Evolutionary conservation across 2,888 invertebrate species (phyloP), one percentile per base, ranked within the genome.

Genomic region (Pterobdella sp.): DNA sequence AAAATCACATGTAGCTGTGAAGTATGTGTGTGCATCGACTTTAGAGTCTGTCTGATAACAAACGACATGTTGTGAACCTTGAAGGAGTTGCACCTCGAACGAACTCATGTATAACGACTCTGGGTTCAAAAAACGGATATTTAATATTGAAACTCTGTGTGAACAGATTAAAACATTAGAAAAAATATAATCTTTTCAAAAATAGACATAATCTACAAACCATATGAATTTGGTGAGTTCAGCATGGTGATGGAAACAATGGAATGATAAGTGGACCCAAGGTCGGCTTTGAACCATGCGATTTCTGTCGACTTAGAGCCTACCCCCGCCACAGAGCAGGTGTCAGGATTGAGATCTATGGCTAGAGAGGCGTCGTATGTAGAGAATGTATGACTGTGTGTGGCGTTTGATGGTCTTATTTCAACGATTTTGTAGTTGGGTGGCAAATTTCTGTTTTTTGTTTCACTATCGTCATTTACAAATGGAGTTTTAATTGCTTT

Each of bases 241-340:
- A 65, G 65, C n/a, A 65, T 2, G n/a, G 35, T n/a, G 35, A 65
- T n/a, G 7, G 3, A 4, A 22, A 34, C 60, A 22, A 56, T 65
- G 14, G 35, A 32, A 29, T 29, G 22, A 65, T 65, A 65, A n/a
- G 4, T 4, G 3, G 26, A 2, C 2, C 65, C 65, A 14, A 65
- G 32, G 32, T 65, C 65, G 22, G 65, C 65, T 65, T 65, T 2
- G n/a, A 65, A 65, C 65, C 65, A 65, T 29, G 65, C 65, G 32
- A 65, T 31, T 3, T 65, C 7, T 14, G 29, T 65, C 2, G 65
- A 65, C 3, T 32, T 3, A 10, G 65, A 65, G 34, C 65, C 65
- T 18, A 65, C 22, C 3, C 65, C 65, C 14, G 65, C 65, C 7
- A 65, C n/a, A 65, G 34, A 65, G n/a, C 65, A 65, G 2, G 65